Evolutionary conservation across 2,888 invertebrate species (phyloP), one percentile per base, ranked within the genome.

Genomic region (Heteropelma amictum): DNA sequence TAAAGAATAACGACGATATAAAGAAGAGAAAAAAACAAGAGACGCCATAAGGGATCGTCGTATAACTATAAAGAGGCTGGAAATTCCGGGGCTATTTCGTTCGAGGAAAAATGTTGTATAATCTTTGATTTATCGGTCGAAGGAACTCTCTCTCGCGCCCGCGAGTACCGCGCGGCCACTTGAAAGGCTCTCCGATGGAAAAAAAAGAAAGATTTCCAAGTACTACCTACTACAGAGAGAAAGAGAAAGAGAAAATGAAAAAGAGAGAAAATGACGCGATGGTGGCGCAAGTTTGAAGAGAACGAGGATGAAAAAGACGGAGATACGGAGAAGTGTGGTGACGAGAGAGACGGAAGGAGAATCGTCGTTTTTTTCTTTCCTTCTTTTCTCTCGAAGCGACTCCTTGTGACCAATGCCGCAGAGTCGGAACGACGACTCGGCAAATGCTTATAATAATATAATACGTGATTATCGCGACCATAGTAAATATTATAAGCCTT

Each of bases 361-460:
- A 68, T 69, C 58, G 77, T 65, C 71, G 70, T 72, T 70, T 64
- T 14, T n/a, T 38, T n/a, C n/a, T n/a, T n/a, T n/a, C n/a, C n/a
- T n/a, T n/a, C n/a, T n/a, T n/a, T n/a, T n/a, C n/a, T n/a, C n/a
- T n/a, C n/a, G 51, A 63, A 56, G 53, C 92, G 91, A 23, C 92
- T 92, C 75, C n/a, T n/a, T 91, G 90, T 0, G 94, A 94, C 92
- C 93, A 94, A 83, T 91, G 92, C 91, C 92, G 92, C 65, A 92
- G 88, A 5, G 91, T n/a, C n/a, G 91, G 83, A 92, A 60, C 65
- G 69, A 60, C 61, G 72, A 58, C 67, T 70, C 68, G 73, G 74
- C 67, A 69, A 68, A 72, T 72, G 67, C 72, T 68, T 72, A 76
- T 76, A 74, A n/a, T n/a, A n/a, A 68, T 78, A 76, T 78, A 78